phyloP scores from a whole-genome alignment of 2,113 vertebrate genomes.

The Pimephales promelas region DNA sequence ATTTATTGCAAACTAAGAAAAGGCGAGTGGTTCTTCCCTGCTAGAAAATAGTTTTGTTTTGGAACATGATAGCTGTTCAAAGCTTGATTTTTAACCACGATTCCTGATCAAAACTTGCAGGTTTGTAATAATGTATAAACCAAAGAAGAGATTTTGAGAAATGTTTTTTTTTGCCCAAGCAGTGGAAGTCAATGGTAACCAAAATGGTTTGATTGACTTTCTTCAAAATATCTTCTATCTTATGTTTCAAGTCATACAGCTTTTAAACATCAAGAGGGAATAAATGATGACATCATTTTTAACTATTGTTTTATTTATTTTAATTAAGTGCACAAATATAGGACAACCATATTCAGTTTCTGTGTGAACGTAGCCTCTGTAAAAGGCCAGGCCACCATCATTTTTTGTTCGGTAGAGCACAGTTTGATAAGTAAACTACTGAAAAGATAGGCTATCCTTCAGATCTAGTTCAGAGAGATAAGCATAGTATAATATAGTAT shows the following conservation, averaged over 20 bases:
- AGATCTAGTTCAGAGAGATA: conserved; percentile 14
- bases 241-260: neutral
- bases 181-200: neutral
- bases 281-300: neutral
- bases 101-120: neutral
- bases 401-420: neutral
- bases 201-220: neutral
- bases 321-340: neutral
- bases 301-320: too few relatives aligned
- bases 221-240: neutral
- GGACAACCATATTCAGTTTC: neutral
- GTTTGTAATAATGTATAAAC: neutral
- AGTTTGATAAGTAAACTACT: conserved; percentile 2
- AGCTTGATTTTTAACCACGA: neutral
- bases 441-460: neutral
- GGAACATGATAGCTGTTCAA: neutral
- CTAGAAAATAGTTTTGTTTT: neutral
- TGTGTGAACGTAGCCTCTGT: neutral
- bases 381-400: neutral
- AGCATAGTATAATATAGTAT: neutral
- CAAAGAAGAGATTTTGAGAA: neutral
- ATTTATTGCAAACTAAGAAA: neutral
- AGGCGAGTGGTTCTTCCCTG: neutral
- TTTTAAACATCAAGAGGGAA: neutral
- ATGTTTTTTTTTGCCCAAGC: neutral